Base-by-base conservation (phyloP, 2,888 invertebrate genomes). In the Plutella xylostella region DNA sequence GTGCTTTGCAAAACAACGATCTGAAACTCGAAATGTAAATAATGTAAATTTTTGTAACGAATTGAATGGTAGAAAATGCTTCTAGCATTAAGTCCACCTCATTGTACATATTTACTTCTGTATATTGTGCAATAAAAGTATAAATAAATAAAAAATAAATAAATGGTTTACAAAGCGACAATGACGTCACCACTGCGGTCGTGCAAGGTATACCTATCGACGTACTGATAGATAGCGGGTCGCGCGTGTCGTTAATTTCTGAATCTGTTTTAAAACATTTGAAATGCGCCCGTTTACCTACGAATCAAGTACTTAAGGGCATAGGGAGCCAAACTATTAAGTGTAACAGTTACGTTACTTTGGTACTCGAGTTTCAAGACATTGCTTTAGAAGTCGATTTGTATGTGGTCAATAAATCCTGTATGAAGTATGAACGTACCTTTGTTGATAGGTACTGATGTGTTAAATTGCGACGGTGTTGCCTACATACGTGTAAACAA, bases 401-500 rank as follows among this genome's bases (percentile, higher is more conserved):
- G 6, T 5, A 43, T 30, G 51, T 55, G 0, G 54, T 57, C 1
- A n/a, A n/a, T n/a, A n/a, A n/a, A n/a, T n/a, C 40, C 50, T 0
- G 17, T 25, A 1, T 2, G 19, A 2, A 54, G 5, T 31, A 49
- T 58, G 48, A 53, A 46, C 33, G 45, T 48, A 6, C 54, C 54
- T 0, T 45, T 56, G 3, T 50, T 56, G 5, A 21, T 56, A 1
- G 58, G 56, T 6, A 56, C 56, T 0, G 56, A 56, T 34, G 53
- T 54, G 6, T 35, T 55, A 4, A 55, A 53, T 41, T 19, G 54
- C n/a, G 43, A 39, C 11, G 22, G 21, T 22, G 39, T 39, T 4
- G n/a, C 37, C 9, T 37, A 37, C 19, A 19, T 37, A 18, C 37
- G 37, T 19, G 9, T n/a, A 11, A 20, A 20, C 19, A 20, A 18